phyloP scores from a whole-genome alignment of 1,140 invertebrate genomes.

The Kradibia gibbosae region DNA sequence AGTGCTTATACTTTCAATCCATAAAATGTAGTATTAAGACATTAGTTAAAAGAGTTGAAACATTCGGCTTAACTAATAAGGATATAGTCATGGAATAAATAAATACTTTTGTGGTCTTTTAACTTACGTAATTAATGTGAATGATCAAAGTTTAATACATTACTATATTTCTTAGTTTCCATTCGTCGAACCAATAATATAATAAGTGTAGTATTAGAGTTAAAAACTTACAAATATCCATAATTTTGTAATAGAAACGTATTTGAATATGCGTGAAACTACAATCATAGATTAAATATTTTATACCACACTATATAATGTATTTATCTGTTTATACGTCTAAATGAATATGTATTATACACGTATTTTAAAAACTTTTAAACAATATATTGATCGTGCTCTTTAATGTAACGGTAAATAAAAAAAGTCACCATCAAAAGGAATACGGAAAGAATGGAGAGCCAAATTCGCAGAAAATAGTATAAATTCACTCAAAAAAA shows the following conservation, averaged over 20 bases:
- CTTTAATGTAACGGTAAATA: not conserved
- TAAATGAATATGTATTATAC: not conserved
- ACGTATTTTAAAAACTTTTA: not conserved
- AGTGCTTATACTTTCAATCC: not conserved
- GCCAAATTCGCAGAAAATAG: not conserved
- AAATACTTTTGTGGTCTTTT: too few relatives aligned
- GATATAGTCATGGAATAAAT: too few relatives aligned
- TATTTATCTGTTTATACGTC: too few relatives aligned
- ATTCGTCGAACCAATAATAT: too few relatives aligned
- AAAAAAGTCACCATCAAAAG: not conserved
- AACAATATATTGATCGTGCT: not conserved
- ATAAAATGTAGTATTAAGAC: not conserved
- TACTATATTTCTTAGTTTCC: too few relatives aligned
- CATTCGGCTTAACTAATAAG: not conserved
- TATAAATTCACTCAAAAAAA: not conserved
- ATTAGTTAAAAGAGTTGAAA: not conserved
- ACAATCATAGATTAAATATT: too few relatives aligned
- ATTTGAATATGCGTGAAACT: too few relatives aligned
- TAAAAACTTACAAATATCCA: too few relatives aligned
- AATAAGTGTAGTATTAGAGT: too few relatives aligned
- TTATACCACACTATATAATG: too few relatives aligned
- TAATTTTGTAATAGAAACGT: too few relatives aligned
- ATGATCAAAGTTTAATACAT: too few relatives aligned
- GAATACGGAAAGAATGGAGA: not conserved
- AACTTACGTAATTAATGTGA: not conserved